phyloP scores from a whole-genome alignment of 2,888 invertebrate species.

The Amblyjoppa fuscipennis region DNA sequence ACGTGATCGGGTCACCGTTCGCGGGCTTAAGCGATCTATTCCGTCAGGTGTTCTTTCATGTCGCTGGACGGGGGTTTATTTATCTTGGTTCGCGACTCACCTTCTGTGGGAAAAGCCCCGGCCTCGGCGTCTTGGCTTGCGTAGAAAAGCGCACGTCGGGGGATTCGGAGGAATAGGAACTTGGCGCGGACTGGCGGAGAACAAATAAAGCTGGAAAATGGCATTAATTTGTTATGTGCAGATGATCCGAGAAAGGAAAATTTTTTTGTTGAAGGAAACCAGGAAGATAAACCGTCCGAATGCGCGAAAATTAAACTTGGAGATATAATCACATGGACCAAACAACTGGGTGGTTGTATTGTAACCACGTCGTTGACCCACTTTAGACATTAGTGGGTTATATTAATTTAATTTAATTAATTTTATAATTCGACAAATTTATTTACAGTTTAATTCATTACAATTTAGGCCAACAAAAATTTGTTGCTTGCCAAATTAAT shows the following conservation, averaged over 20 bases:
- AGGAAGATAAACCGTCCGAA: neutral
- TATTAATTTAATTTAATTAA: too few relatives aligned
- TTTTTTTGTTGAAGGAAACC: neutral
- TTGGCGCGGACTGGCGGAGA: slow-evolving; percentile 1
- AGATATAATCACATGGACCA: neutral
- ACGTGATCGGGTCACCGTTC: slow-evolving; percentile 66
- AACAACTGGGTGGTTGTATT: neutral
- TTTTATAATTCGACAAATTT: too few relatives aligned
- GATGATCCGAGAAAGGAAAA: neutral
- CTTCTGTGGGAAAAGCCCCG: slow-evolving; percentile 56
- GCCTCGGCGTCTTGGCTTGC: neutral
- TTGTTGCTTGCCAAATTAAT: too few relatives aligned
- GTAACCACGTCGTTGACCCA: neutral
- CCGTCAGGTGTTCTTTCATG: slow-evolving; percentile 65
- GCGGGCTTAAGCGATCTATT: slow-evolving; percentile 64
- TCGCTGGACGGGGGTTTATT: slow-evolving; percentile 27
- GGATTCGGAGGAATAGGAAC: slow-evolving; percentile 7
- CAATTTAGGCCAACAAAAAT: too few relatives aligned
- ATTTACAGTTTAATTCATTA: too few relatives aligned
- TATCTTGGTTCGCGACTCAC: slow-evolving; percentile 24
- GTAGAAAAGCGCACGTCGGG: neutral
- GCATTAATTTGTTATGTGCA: neutral
- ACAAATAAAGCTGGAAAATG: slow-evolving; percentile 26
- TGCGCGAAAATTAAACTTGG: neutral
- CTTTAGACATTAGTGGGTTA: too few relatives aligned